phyloP scores from a whole-genome alignment of 2,113 vertebrate species.

The Ochotona princeps region DNA sequence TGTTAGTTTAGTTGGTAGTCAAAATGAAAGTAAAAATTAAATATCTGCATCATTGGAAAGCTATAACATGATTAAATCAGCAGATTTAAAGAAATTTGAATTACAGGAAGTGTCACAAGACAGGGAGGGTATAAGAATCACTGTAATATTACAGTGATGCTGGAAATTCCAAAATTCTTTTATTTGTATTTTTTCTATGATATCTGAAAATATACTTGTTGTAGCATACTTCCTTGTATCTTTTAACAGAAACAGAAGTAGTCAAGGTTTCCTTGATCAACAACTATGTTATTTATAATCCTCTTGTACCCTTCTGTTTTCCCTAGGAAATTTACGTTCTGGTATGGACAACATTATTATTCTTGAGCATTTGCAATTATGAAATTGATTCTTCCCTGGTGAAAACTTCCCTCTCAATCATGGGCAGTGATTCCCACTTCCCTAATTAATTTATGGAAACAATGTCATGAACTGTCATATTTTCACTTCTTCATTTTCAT shows the following conservation, averaged over 20 bases:
- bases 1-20: background rate
- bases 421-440: rapidly evolving
- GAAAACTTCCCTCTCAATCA: background rate
- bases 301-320: background rate
- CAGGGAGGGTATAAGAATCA: background rate
- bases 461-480: background rate
- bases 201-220: background rate
- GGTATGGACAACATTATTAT: background rate
- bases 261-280: background rate
- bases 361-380: background rate
- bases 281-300: background rate
- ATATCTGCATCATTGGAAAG: background rate
- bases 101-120: background rate
- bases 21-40: background rate
- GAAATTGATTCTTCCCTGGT: background rate
- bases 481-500: background rate
- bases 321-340: background rate
- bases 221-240: background rate
- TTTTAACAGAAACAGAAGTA: background rate
- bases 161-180: background rate
- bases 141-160: background rate
- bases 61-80: background rate
- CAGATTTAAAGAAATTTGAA: background rate
- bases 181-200: background rate
- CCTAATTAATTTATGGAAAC: background rate